These are phyloP conservation scores for Ctenodactylus gundi DNA, from an alignment of 2,113 vertebrate genomes.

Conservation along the genomic window DNA sequence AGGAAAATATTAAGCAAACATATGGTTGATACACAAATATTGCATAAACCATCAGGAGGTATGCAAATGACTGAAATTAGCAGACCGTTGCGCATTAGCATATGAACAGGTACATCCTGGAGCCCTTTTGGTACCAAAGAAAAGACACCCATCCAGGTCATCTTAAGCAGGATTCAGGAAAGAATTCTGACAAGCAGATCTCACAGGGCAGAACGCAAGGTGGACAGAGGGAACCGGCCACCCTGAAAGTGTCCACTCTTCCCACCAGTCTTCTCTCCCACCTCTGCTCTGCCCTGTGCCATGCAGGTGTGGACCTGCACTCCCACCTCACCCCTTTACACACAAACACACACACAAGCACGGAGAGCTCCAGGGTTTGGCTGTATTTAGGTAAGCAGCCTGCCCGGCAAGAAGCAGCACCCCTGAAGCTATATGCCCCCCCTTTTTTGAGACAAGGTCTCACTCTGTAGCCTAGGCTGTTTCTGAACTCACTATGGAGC, in stretches of 20 bases:
- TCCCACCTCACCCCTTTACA: neutral
- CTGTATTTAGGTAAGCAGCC: neutral
- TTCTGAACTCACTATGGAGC: too few species aligned
- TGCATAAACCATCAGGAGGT: neutral
- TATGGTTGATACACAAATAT: neutral
- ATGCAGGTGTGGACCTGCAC: neutral
- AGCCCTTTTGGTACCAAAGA: neutral
- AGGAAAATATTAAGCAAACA: slow-evolving; percentile 59
- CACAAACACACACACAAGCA: neutral
- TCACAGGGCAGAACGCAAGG: neutral
- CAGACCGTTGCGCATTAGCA: neutral
- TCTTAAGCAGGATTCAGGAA: neutral
- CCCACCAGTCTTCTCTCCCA: neutral
- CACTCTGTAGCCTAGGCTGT: too few species aligned
- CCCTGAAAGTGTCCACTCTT: neutral
- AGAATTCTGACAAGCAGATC: neutral
- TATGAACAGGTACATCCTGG: neutral
- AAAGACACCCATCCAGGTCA: neutral
- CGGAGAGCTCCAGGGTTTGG: neutral
- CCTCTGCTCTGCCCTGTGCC: neutral
- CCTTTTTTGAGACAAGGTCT: too few species aligned
- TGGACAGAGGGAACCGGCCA: neutral
- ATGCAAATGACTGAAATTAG: neutral
- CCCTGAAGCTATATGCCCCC: neutral
- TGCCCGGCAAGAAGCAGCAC: neutral